These are phyloP conservation scores for Spodoptera litura DNA, from an alignment of 1,140 invertebrate genomes.

Conservation along the genomic window DNA sequence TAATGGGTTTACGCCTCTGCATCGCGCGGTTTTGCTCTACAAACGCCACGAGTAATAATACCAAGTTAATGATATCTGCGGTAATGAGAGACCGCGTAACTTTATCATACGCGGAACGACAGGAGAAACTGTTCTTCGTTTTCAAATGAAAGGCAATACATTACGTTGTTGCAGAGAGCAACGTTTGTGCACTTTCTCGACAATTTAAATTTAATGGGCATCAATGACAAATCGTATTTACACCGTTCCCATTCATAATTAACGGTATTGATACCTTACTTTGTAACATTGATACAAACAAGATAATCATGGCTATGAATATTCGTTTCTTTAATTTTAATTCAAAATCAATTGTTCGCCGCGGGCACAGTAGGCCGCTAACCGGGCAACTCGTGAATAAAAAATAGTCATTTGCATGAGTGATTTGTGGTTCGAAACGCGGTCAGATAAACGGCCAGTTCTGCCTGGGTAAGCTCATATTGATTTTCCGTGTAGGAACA, in stretches of 20 bases:
- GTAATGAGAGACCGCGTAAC: constrained; percentile 74
- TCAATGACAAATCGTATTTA: constrained; percentile 57
- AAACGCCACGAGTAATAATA: constrained; percentile 60
- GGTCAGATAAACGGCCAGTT: constrained; percentile 49
- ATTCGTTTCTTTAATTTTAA: not conserved
- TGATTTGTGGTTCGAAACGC: constrained; percentile 51
- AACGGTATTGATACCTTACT: not conserved
- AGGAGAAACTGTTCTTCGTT: constrained; percentile 75
- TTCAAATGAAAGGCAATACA: constrained; percentile 75
- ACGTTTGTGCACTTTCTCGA: constrained; percentile 69
- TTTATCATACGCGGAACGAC: constrained; percentile 74
- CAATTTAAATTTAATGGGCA: constrained; percentile 60
- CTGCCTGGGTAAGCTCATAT: constrained; percentile 29
- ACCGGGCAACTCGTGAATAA: constrained; percentile 46
- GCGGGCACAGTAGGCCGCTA: not conserved
- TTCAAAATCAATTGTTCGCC: constrained; percentile 20
- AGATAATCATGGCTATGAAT: not conserved
- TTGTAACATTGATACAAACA: not conserved
- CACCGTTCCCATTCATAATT: constrained; percentile 40
- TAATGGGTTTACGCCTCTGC: constrained; percentile 60
- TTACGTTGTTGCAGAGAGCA: constrained; percentile 58
- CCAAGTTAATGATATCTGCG: constrained; percentile 67
- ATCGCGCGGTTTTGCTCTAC: constrained; percentile 56
- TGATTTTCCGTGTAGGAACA: constrained; percentile 27
- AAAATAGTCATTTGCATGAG: constrained; percentile 61